These are phyloP conservation scores for Zhuqinia jingwanae DNA, from an alignment of 2,888 invertebrate genomes.

Conservation along the genomic window DNA sequence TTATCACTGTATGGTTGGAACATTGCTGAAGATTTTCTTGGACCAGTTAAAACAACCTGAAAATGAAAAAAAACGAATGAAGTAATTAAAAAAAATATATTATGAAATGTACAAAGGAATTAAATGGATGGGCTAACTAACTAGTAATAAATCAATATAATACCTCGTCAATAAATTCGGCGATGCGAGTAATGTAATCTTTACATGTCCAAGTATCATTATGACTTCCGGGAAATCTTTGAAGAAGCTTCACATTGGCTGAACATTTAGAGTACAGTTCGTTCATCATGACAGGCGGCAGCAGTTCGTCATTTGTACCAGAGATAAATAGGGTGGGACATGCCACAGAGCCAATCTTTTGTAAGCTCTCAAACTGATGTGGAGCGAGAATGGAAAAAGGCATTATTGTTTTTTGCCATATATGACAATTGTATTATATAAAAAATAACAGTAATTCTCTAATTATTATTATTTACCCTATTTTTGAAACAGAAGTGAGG, in stretches of 20 bases:
- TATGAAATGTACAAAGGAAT: too few relatives aligned
- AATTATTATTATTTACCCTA: conserved; percentile 85
- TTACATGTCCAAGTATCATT: conserved; percentile 97
- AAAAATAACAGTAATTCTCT: too few relatives aligned
- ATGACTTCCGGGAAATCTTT: conserved; percentile 92
- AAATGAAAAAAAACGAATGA: not conserved
- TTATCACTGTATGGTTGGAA: conserved; percentile 76
- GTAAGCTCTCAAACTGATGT: conserved; percentile 82
- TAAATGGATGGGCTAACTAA: too few relatives aligned
- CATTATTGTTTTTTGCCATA: too few relatives aligned
- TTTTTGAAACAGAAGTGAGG: conserved; percentile 94
- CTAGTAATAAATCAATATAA: too few relatives aligned
- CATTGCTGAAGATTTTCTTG: conserved; percentile 43
- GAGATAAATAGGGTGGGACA: conserved; percentile 93
- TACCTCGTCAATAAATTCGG: conserved; percentile 73
- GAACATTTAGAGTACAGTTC: conserved; percentile 89
- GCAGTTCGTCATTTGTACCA: conserved; percentile 91
- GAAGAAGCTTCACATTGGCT: conserved; percentile 88
- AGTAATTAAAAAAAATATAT: conserved; percentile 7
- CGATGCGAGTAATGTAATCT: conserved; percentile 84
- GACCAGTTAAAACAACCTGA: conserved; percentile 31
- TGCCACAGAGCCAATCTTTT: conserved; percentile 88
- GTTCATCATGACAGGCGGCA: conserved; percentile 95
- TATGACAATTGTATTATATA: too few relatives aligned
- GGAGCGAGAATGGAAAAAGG: conserved; percentile 21